Conservation (phyloP, 1,140 invertebrate species). For the Neodiprion fabricii region DNA sequence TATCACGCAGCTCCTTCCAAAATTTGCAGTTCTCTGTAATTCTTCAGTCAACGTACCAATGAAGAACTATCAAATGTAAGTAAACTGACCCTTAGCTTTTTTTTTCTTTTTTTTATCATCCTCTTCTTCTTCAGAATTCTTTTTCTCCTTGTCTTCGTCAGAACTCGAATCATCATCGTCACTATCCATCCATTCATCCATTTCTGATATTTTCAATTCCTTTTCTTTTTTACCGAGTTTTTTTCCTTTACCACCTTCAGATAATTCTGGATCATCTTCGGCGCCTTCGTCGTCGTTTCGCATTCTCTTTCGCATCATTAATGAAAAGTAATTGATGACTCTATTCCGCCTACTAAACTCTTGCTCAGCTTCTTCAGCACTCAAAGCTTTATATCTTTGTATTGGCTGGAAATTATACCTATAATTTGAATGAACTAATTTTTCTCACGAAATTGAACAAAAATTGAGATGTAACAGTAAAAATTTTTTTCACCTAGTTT, state of each 20-base stretch:
- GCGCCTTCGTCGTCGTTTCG: constrained; percentile 83
- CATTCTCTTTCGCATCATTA: constrained; percentile 90
- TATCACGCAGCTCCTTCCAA: no score
- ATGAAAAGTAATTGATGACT: constrained; percentile 92
- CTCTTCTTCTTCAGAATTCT: constrained; percentile 72
- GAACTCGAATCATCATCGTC: constrained; percentile 78
- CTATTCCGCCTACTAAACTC: constrained; percentile 94
- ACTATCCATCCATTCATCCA: constrained; percentile 90
- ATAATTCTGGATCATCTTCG: constrained; percentile 76
- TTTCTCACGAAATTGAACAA: constrained; percentile 13
- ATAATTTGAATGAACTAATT: constrained; percentile 26
- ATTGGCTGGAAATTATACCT: constrained; percentile 89
- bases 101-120: constrained; percentile 73
- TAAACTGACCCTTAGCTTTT: constrained; percentile 59
- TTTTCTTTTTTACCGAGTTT: constrained; percentile 63
- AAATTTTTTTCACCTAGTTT: no score
- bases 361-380: constrained; percentile 95
- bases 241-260: constrained; percentile 60
- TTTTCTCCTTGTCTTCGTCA: constrained; percentile 71
- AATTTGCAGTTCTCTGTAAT: no score
- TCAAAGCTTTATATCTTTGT: constrained; percentile 90
- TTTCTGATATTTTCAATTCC: constrained; percentile 88
- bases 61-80: no score
- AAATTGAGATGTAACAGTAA: constrained; percentile 4
- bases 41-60: no score